Conservation (phyloP, 1,140 invertebrate species). For the Stegodyphus mimosarum region DNA sequence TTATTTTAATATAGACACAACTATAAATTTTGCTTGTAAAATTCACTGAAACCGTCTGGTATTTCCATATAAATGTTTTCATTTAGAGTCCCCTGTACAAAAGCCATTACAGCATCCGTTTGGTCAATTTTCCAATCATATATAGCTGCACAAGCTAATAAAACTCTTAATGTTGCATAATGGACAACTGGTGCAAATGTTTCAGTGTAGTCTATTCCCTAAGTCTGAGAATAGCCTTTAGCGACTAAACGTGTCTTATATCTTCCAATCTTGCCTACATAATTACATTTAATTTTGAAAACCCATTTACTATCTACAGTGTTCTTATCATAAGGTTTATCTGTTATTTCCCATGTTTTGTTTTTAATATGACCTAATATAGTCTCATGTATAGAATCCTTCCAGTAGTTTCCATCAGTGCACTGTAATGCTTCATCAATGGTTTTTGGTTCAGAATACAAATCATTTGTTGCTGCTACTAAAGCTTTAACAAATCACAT, state of each 20-base stretch:
- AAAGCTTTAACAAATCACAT: too few species aligned
- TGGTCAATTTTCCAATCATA: conserved; percentile 65
- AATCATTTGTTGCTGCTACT: too few species aligned
- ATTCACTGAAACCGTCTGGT: conserved; percentile 63
- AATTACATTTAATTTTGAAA: too few species aligned
- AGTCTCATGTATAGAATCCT: too few species aligned
- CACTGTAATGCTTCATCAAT: too few species aligned
- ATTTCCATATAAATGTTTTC: conserved; percentile 68
- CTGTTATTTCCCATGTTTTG: too few species aligned
- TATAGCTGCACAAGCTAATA: conserved; percentile 64
- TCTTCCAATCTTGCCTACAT: too few species aligned
- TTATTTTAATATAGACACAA: conserved; percentile 60
- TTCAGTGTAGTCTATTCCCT: conserved; percentile 67
- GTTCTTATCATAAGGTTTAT: too few species aligned
- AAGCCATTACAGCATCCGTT: conserved; percentile 65
- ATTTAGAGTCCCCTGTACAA: conserved; percentile 67
- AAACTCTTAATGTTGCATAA: conserved; percentile 65
- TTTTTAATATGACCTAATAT: too few species aligned
- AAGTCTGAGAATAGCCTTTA: conserved; percentile 66
- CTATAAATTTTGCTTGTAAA: conserved; percentile 47
- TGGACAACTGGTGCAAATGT: conserved; percentile 67
- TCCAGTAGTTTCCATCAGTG: too few species aligned
- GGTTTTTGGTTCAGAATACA: too few species aligned
- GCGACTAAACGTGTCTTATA: conserved; percentile 67
- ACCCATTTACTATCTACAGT: too few species aligned